Conservation (phyloP, 1,140 invertebrate species). For the Drosophila sp. region DNA sequence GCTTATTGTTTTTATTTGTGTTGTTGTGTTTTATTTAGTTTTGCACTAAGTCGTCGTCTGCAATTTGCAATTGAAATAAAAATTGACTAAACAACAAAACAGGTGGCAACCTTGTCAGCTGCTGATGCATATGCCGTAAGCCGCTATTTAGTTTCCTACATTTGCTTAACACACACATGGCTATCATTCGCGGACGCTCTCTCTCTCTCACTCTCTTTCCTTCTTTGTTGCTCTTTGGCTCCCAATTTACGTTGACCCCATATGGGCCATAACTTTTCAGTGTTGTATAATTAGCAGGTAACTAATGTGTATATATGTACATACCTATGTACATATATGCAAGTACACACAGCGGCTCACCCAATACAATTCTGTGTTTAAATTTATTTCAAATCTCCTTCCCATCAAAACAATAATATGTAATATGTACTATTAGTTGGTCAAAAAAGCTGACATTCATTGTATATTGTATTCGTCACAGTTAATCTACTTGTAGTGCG, state of each 20-base stretch:
- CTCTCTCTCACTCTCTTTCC: not conserved
- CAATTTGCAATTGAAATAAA: constrained; percentile 42
- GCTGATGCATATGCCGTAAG: constrained; percentile 40
- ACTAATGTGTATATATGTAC: constrained; percentile 8
- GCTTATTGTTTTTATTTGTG: constrained; percentile 40
- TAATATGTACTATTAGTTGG: no score
- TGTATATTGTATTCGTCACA: constrained; percentile 22
- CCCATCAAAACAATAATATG: no score
- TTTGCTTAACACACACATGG: not conserved
- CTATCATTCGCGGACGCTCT: not conserved
- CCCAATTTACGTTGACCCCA: constrained; percentile 12
- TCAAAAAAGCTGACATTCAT: no score
- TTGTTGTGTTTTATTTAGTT: constrained; percentile 24
- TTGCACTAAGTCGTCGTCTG: not conserved
- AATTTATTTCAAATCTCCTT: no score
- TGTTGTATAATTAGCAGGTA: constrained; percentile 48
- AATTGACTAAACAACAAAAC: constrained; percentile 44
- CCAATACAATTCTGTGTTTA: no score
- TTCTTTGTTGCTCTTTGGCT: constrained; percentile 8
- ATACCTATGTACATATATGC: not conserved
- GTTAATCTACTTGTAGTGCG: constrained; percentile 40
- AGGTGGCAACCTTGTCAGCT: constrained; percentile 66
- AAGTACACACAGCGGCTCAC: no score
- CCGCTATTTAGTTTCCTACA: constrained; percentile 30
- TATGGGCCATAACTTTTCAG: constrained; percentile 16